phyloP scores from a whole-genome alignment of 1,140 invertebrate species.

The Lepidurus couesii region DNA sequence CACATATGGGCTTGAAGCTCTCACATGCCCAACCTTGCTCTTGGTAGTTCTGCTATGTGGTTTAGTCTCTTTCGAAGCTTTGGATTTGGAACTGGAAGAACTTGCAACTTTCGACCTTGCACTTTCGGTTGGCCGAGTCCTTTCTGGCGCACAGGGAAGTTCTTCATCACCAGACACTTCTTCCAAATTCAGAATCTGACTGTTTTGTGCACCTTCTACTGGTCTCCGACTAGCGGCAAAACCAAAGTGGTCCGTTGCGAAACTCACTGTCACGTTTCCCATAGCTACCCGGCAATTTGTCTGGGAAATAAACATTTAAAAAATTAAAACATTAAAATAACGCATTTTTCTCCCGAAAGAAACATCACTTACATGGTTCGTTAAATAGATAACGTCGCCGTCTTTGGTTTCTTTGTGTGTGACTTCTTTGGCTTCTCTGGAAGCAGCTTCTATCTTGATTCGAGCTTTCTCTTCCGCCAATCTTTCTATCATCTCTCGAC shows the following conservation, averaged over 20 bases:
- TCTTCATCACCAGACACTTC: neutral
- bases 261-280: slow-evolving; percentile 22
- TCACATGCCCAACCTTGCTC: too few species aligned
- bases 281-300: slow-evolving; percentile 22
- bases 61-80: neutral
- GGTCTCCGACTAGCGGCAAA: neutral
- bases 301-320: slow-evolving; percentile 2
- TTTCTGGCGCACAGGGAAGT: neutral
- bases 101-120: neutral
- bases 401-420: neutral
- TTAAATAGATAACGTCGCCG: neutral
- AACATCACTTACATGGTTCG: slow-evolving; percentile 1
- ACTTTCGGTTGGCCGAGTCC: neutral
- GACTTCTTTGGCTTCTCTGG: neutral
- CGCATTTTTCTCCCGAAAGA: neutral
- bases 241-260: neutral
- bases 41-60: too few species aligned
- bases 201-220: neutral
- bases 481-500: neutral
- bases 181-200: neutral
- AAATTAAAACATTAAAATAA: neutral
- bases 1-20: too few species aligned
- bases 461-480: neutral
- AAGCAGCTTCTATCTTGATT: slow-evolving; percentile 1
- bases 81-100: neutral